Conservation (phyloP, 35 echinoderm and acorn worm species). For the Stichopus chloronotus region DNA sequence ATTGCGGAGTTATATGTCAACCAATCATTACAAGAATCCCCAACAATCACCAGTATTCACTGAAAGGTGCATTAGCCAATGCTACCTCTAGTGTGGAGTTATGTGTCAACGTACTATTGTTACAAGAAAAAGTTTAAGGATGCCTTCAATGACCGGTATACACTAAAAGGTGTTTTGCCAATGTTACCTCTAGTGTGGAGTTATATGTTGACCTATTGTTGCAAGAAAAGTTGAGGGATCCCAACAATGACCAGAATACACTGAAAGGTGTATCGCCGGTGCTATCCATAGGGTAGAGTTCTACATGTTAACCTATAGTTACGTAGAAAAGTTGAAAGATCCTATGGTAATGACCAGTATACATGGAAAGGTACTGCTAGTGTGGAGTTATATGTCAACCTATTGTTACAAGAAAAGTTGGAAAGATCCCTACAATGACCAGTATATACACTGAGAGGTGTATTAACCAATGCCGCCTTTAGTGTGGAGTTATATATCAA, state of each 20-base stretch:
- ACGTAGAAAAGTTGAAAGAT: not conserved
- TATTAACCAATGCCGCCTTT: not conserved
- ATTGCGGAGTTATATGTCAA: no score
- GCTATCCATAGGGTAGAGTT: not conserved
- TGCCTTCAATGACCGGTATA: not conserved
- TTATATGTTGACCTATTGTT: not conserved
- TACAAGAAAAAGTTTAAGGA: not conserved
- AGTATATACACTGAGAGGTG: not conserved
- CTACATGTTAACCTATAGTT: no score
- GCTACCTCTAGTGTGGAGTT: not conserved
- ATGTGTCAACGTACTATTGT: not conserved
- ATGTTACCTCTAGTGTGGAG: not conserved
- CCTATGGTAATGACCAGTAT: not conserved
- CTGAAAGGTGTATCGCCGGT: not conserved
- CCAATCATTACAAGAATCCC: no score
- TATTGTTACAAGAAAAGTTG: not conserved
- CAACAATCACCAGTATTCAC: not conserved
- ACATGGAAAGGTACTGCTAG: not conserved
- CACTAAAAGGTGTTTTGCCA: not conserved
- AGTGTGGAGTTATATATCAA: slow-evolving; percentile 16
- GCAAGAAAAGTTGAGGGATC: not conserved
- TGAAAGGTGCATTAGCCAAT: not conserved
- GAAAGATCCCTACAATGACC: not conserved
- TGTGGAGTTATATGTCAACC: not conserved
- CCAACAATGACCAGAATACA: not conserved